These are phyloP conservation scores for Torymus aiolomorphi DNA, from an alignment of 2,888 invertebrate genomes.

Conservation along the genomic window DNA sequence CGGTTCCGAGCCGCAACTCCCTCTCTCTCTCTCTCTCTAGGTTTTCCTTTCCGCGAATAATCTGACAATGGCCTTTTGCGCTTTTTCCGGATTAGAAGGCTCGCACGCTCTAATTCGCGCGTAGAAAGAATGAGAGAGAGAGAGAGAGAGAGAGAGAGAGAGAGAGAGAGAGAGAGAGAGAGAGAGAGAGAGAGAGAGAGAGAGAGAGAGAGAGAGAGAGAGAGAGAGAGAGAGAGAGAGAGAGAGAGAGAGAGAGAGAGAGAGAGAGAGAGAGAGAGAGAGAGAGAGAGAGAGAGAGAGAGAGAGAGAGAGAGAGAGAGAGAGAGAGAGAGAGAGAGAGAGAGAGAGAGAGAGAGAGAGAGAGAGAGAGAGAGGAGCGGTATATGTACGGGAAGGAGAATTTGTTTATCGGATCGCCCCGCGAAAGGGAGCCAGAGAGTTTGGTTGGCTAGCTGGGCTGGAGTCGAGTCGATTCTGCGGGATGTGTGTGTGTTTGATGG, in stretches of 20 bases:
- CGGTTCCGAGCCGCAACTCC: not conserved
- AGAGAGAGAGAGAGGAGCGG: not conserved
- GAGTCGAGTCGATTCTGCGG: too few species aligned
- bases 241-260: not conserved
- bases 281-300: not conserved
- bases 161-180: not conserved
- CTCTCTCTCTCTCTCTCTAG: not conserved
- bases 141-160: too few species aligned
- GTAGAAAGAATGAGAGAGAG: not conserved
- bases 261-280: not conserved
- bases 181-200: not conserved
- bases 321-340: not conserved
- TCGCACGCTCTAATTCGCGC: not conserved
- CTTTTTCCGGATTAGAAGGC: slow-evolving; percentile 5
- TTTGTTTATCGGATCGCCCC: not conserved
- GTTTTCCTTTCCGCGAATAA: not conserved
- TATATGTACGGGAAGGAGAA: not conserved
- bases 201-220: not conserved
- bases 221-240: not conserved
- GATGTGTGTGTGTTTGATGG: too few species aligned
- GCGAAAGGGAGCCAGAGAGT: too few species aligned
- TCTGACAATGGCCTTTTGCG: not conserved
- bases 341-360: not conserved
- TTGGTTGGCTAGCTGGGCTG: too few species aligned
- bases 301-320: not conserved